Evolutionary conservation across 2,113 vertebrate genomes (phyloP).

Genomic region (Muntiacus reevesi): DNA sequence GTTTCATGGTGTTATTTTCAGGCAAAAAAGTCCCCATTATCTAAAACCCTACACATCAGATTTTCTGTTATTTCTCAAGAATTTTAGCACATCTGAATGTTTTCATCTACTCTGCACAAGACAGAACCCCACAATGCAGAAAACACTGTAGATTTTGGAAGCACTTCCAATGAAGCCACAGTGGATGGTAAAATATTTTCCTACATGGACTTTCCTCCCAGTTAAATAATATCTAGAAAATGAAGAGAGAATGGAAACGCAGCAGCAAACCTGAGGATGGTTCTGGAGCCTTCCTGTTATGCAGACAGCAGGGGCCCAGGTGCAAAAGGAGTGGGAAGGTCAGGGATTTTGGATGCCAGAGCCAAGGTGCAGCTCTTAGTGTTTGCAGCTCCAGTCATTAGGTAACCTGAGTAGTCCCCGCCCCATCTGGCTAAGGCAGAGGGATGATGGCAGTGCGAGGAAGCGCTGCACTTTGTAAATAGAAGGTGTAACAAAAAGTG

Average conservation of each 20-base stretch:
- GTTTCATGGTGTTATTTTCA: neutral
- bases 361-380: neutral
- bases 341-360: neutral
- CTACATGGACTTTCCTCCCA: neutral
- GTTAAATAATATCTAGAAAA: constrained; percentile 16
- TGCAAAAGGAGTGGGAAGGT: neutral
- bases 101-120: neutral
- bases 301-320: neutral
- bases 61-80: neutral
- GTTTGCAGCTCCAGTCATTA: neutral
- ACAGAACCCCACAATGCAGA: neutral
- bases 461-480: constrained; percentile 41
- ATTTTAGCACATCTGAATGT: neutral
- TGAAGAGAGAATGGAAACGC: neutral
- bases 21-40: neutral
- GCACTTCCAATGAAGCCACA: neutral
- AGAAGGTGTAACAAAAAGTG: constrained; percentile 47
- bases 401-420: neutral
- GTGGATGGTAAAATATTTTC: neutral
- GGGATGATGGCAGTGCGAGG: neutral
- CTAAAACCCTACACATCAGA: neutral
- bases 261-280: neutral
- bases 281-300: neutral
- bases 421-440: neutral
- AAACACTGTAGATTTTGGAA: constrained; percentile 7